A percentile compares a stretch with the other conserved stretches of the same genome.
Evolutionary conservation across 92 coral and sea anemone genomes (phyloP).

Genomic region (Zoanthus sociatus): DNA sequence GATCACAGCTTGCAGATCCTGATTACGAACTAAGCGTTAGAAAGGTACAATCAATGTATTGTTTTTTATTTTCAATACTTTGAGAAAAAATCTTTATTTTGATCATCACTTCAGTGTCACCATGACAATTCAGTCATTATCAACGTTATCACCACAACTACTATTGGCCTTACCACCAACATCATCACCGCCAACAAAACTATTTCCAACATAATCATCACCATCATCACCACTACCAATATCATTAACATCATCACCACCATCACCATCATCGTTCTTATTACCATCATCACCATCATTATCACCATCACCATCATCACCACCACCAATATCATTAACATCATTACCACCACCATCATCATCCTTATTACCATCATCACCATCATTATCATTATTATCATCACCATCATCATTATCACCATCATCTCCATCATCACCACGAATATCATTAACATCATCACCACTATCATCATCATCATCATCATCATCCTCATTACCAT

Average conservation of each 20-base stretch:
- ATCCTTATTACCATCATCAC: background rate
- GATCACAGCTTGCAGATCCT: slow-evolving; percentile 66
- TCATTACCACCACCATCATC: background rate
- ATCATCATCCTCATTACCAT: background rate
- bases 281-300: background rate
- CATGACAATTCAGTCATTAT: background rate
- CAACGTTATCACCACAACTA: background rate
- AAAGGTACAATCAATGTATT: slow-evolving; percentile 44
- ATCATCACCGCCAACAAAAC: background rate
- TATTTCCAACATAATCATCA: background rate
- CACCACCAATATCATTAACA: background rate
- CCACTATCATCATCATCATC: background rate
- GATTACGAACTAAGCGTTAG: slow-evolving; percentile 86
- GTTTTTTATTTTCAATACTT: background rate
- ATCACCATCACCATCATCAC: background rate
- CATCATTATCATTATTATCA: background rate
- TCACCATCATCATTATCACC: background rate
- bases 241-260: background rate
- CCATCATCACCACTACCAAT: background rate
- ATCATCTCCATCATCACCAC: background rate
- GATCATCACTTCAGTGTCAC: background rate
- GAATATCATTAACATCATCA: too few species aligned
- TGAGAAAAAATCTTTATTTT: background rate
- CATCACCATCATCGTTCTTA: background rate
- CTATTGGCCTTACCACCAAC: background rate